Conservation (phyloP, 2,113 vertebrate genomes). For the Bufo bufo region DNA sequence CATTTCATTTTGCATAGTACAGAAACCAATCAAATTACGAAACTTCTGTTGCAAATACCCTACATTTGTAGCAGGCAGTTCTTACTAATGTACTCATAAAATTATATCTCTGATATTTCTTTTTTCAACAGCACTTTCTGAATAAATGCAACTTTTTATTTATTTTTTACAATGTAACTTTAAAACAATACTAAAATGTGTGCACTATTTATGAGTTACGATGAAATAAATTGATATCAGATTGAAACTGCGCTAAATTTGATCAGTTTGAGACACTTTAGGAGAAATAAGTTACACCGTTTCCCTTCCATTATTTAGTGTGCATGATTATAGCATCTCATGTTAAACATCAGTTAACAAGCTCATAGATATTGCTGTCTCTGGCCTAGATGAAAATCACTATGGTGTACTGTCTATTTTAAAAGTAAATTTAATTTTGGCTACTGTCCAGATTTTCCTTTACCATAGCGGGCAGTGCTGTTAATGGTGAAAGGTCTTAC, state of each 20-base stretch:
- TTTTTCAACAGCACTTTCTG: not conserved
- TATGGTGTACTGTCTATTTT: not conserved
- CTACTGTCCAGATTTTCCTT: constrained; percentile 23
- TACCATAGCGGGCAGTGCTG: constrained; percentile 60
- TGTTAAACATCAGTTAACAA: constrained; percentile 12
- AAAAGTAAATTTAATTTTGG: not conserved
- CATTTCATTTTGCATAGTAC: not conserved
- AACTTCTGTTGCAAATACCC: not conserved
- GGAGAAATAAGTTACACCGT: not conserved
- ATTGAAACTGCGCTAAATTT: not conserved
- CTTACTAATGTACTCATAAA: not conserved
- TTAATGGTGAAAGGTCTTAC: constrained; percentile 68
- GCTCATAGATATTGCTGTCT: not conserved
- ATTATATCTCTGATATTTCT: constrained; percentile 17
- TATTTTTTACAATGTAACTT: not conserved
- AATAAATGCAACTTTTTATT: not conserved
- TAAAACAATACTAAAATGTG: not conserved
- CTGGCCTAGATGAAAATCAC: not conserved
- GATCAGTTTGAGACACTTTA: not conserved
- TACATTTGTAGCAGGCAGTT: too few relatives aligned
- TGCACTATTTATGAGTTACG: not conserved
- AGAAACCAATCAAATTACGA: not conserved
- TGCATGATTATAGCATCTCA: not conserved
- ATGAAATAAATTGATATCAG: not conserved
- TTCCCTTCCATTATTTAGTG: constrained; percentile 5